Conservation (phyloP, 2,113 vertebrate species). For the Epinephelus fuscoguttatus region DNA sequence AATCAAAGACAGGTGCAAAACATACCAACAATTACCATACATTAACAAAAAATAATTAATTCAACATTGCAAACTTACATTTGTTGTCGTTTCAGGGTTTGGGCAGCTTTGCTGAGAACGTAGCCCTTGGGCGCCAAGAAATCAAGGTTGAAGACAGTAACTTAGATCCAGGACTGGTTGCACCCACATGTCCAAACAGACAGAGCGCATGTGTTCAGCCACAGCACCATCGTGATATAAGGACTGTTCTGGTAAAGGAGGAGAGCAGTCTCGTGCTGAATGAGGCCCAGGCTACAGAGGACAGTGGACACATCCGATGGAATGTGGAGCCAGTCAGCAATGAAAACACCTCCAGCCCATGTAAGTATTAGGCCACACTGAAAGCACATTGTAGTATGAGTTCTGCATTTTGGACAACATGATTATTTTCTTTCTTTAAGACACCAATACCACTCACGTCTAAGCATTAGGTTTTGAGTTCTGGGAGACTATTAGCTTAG, state of each 20-base stretch:
- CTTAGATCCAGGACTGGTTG: slow-evolving; percentile 22
- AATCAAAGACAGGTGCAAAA: slow-evolving; percentile 43
- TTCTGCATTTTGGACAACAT: background rate
- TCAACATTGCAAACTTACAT: background rate
- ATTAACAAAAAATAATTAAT: background rate
- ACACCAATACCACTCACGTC: background rate
- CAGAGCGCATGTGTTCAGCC: slow-evolving; percentile 31
- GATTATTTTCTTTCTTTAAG: background rate
- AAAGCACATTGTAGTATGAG: background rate
- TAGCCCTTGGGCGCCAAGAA: slow-evolving; percentile 26
- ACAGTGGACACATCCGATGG: slow-evolving; percentile 63
- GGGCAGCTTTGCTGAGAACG: slow-evolving; percentile 24
- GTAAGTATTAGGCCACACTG: slow-evolving; percentile 59
- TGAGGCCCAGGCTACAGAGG: slow-evolving; percentile 55
- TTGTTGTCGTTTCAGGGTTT: slow-evolving; percentile 52
- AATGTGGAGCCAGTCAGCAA: slow-evolving; percentile 61
- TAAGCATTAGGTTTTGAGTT: background rate
- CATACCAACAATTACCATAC: background rate
- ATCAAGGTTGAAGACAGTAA: slow-evolving; percentile 78
- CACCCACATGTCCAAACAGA: slow-evolving; percentile 26
- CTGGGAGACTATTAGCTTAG: background rate
- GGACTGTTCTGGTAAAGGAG: slow-evolving; percentile 81
- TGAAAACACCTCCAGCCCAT: slow-evolving; percentile 40
- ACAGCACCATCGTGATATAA: slow-evolving; percentile 66
- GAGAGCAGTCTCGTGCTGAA: slow-evolving; percentile 70